Evolutionary conservation across 2,113 vertebrate species (phyloP).

Genomic region (Etheostoma spectabile): DNA sequence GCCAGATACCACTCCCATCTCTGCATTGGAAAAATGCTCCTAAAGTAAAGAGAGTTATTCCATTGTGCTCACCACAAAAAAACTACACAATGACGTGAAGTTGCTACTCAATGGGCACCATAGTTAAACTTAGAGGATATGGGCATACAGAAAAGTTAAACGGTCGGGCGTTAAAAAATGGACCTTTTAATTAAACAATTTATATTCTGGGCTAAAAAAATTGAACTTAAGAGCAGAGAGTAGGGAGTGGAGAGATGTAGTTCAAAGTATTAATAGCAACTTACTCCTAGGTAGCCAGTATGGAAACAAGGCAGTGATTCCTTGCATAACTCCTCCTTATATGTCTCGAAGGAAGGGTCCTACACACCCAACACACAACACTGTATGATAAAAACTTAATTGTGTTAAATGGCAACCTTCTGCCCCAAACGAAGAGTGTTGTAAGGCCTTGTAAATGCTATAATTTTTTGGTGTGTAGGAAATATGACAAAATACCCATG

Average conservation of each 20-base stretch:
- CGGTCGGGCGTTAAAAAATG: too few relatives aligned
- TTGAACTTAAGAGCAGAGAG: too few relatives aligned
- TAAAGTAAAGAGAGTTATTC: background rate
- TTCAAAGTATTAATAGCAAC: constrained; percentile 23
- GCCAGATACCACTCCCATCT: constrained; percentile 38
- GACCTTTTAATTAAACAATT: too few relatives aligned
- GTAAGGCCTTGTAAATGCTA: background rate
- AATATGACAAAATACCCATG: constrained; percentile 38
- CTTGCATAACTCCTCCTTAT: constrained; percentile 46
- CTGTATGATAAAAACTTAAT: background rate
- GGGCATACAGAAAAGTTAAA: too few relatives aligned
- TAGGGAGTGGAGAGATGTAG: background rate
- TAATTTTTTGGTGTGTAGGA: background rate
- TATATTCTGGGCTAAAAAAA: background rate
- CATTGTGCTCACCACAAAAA: background rate
- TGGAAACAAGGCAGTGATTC: constrained; percentile 35
- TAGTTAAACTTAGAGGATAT: too few relatives aligned
- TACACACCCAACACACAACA: background rate
- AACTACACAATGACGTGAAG: background rate
- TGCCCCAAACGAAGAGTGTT: background rate
- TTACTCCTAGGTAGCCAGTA: constrained; percentile 22
- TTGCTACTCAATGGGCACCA: too few relatives aligned
- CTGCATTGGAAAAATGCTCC: constrained; percentile 35
- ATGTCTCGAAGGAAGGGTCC: constrained; percentile 22
- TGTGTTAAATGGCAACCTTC: background rate